Evolutionary conservation across 1,140 invertebrate genomes (phyloP).

Genomic region (Akabosia matsudoensis): DNA sequence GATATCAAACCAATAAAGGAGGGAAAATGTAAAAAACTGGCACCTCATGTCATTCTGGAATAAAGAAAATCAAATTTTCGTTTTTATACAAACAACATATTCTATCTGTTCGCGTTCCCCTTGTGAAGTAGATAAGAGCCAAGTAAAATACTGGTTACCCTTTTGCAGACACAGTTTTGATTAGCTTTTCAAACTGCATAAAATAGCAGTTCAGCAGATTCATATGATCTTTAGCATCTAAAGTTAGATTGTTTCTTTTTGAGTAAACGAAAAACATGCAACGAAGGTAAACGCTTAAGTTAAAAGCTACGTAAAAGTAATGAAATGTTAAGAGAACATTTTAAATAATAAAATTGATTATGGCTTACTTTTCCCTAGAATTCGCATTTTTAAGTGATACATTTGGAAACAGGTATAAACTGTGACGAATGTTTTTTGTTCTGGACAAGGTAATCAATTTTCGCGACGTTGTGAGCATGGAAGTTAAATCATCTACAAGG

Average conservation of each 20-base stretch:
- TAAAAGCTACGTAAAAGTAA: background rate
- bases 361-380: background rate
- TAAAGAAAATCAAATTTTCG: slow-evolving; percentile 17
- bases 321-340: background rate
- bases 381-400: background rate
- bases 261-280: too few relatives aligned
- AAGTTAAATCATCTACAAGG: too few relatives aligned
- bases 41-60: background rate
- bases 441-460: too few relatives aligned
- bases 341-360: background rate
- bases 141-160: background rate
- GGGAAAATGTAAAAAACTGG: background rate
- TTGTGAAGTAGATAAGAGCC: background rate
- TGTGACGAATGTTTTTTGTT: too few relatives aligned
- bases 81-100: background rate
- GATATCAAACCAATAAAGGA: slow-evolving; percentile 22
- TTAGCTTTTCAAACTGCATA: too few relatives aligned
- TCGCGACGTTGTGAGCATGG: too few relatives aligned
- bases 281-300: too few relatives aligned
- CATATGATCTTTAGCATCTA: too few relatives aligned
- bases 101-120: background rate
- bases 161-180: background rate
- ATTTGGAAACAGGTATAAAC: background rate
- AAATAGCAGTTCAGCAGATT: too few relatives aligned
- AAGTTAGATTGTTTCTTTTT: too few relatives aligned